Evolutionary conservation across 2,797 vertebrate species (phyloP).

Genomic region (Sebastes kiyomatsui): DNA sequence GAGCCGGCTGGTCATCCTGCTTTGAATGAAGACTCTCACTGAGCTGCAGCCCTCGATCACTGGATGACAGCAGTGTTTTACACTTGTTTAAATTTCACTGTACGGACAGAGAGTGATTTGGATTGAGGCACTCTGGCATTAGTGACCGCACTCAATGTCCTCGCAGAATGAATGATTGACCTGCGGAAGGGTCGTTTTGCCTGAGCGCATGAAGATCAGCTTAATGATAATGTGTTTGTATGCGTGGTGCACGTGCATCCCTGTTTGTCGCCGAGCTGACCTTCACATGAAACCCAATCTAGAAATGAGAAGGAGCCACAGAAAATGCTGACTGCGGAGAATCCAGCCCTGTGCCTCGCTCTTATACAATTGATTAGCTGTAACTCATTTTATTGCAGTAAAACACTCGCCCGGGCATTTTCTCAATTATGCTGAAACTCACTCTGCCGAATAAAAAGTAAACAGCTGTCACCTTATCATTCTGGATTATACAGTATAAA

Average conservation of each 20-base stretch:
- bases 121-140: conserved; percentile 10
- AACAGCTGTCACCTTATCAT: conserved; percentile 69
- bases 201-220: conserved; percentile 26
- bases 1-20: neutral
- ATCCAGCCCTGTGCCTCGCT: conserved; percentile 35
- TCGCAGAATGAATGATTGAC: conserved; percentile 41
- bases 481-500: conserved; percentile 54
- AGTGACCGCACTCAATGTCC: conserved; percentile 21
- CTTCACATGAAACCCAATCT: conserved; percentile 80
- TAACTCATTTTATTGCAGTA: conserved; percentile 73
- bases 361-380: conserved; percentile 74
- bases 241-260: neutral
- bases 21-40: neutral
- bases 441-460: conserved; percentile 55
- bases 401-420: conserved; percentile 58
- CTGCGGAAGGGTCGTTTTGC: conserved; percentile 36
- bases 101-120: conserved; percentile 15
- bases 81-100: conserved; percentile 8
- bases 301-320: conserved; percentile 67
- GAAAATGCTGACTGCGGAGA: conserved; percentile 74
- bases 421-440: conserved; percentile 66
- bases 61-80: neutral
- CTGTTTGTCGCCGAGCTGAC: conserved; percentile 67
- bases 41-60: conserved; percentile 1
- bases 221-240: conserved; percentile 21